Base-by-base conservation (phyloP, 1,140 invertebrate genomes). In the Trachymyrmex cornetzi region DNA sequence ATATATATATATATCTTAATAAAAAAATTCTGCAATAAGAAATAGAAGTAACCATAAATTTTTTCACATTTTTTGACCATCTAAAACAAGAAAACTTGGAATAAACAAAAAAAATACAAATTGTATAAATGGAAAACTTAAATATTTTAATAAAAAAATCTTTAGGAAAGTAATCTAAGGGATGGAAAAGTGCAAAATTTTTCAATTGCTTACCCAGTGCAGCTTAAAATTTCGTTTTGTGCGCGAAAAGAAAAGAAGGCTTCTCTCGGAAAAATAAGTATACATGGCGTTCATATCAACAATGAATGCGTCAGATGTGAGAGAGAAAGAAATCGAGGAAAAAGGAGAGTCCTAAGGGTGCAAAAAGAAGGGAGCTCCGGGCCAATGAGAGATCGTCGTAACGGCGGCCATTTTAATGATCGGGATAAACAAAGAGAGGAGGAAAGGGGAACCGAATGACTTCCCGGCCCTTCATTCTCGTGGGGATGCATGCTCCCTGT, bases 361-460 rank as follows among this genome's bases (percentile, higher is more conserved):
- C 77, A 72, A 77, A 80, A 91, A 89, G 92, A 90, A 93, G 92
- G 92, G 91, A 90, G 88, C 74, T 75, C 79, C 85, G 91, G 87
- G 93, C 95, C 94, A 95, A 95, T 95, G 94, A 95, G 94, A 89
- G 81, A 38, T 14, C 90, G 82, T 91, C 93, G 89, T 94, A 93
- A 94, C 92, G 94, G 94, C 95, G 92, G 95, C 95, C 95, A 95
- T 95, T 95, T 95, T 95, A 95, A 95, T 95, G 95, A 95, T 95
- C 95, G 94, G 93, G 93, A 94, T 94, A 95, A 95, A 95, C 94
- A 95, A 95, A 95, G 93, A 93, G 90, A 91, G 92, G 90, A 91
- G 57, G 74, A 79, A 88, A 90, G 80, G 93, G 91, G 93, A 92
- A 91, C 91, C 93, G 94, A 95, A 95, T 94, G 94, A 95, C 94